A percentile compares a stretch with the other conserved stretches of the same genome.
These are phyloP conservation scores for Protobothrops flavoviridis DNA, from an alignment of 2,113 vertebrate genomes.

Conservation along the genomic window DNA sequence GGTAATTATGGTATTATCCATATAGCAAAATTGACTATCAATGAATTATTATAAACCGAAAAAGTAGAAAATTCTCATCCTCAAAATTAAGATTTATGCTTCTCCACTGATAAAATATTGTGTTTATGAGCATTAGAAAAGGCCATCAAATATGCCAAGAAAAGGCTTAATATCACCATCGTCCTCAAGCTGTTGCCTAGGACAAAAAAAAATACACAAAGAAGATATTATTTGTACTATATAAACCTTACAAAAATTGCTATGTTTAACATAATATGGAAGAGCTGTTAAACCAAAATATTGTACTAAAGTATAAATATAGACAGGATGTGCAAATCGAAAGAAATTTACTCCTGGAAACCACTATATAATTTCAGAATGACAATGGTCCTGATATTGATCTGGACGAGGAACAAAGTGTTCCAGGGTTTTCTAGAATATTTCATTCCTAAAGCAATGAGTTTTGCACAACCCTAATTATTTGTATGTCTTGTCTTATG, in stretches of 20 bases:
- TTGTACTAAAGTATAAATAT: neutral
- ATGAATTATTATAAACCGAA: neutral
- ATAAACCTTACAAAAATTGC: constrained; percentile 17
- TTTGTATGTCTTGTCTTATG: neutral
- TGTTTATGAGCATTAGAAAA: constrained; percentile 76
- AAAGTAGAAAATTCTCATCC: constrained; percentile 32
- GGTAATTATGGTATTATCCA: neutral
- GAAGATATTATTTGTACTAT: constrained; percentile 16
- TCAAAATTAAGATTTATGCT: constrained; percentile 5
- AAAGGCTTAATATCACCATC: constrained; percentile 78
- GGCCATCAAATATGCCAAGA: constrained; percentile 90
- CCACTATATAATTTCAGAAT: neutral
- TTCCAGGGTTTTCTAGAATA: neutral
- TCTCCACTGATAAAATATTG: constrained; percentile 11
- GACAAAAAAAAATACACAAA: constrained; percentile 48
- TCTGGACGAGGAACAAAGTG: neutral
- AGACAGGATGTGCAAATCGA: neutral
- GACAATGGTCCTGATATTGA: neutral
- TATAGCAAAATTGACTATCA: constrained; percentile 23
- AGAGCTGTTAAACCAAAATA: constrained; percentile 25
- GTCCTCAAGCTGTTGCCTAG: constrained; percentile 45
- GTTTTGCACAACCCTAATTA: neutral
- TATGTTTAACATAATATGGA: constrained; percentile 18
- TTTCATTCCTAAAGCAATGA: neutral
- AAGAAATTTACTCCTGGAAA: neutral